These are phyloP conservation scores for Esox lucius DNA, from an alignment of 2,797 vertebrate genomes.

Conservation along the genomic window DNA sequence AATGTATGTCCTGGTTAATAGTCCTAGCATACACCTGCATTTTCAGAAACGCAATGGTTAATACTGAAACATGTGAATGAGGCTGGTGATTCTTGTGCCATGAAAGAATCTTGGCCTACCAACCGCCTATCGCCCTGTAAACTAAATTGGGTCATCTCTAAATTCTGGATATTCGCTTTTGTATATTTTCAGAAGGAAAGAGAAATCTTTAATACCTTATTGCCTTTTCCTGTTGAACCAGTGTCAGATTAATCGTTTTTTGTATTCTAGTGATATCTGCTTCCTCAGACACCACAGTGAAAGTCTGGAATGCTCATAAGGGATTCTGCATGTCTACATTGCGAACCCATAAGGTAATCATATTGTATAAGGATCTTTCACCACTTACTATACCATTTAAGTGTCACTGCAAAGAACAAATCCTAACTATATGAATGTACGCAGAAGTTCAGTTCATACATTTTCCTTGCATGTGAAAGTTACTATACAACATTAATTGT, in stretches of 20 bases:
- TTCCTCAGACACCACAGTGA: slow-evolving; percentile 87
- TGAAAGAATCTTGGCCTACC: no score
- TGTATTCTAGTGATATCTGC: slow-evolving; percentile 82
- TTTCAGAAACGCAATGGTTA: no score
- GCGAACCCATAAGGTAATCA: slow-evolving; percentile 84
- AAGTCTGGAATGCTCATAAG: slow-evolving; percentile 90
- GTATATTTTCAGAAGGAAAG: neutral
- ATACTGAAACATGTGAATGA: no score
- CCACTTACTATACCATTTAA: no score
- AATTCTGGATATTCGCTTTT: neutral
- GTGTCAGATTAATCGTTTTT: neutral
- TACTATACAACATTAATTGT: no score
- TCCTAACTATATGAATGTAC: neutral
- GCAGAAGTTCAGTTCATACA: neutral
- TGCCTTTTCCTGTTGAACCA: neutral
- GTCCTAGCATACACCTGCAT: no score
- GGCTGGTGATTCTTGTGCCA: no score
- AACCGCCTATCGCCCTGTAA: no score
- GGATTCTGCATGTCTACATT: slow-evolving; percentile 88
- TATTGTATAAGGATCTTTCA: neutral
- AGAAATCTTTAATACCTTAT: neutral
- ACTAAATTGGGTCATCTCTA: no score
- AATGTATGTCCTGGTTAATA: no score
- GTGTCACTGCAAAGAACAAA: neutral
- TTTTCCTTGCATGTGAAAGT: neutral